phyloP scores from a whole-genome alignment of 2,113 vertebrate genomes.

The Pseudopodoces humilis region DNA sequence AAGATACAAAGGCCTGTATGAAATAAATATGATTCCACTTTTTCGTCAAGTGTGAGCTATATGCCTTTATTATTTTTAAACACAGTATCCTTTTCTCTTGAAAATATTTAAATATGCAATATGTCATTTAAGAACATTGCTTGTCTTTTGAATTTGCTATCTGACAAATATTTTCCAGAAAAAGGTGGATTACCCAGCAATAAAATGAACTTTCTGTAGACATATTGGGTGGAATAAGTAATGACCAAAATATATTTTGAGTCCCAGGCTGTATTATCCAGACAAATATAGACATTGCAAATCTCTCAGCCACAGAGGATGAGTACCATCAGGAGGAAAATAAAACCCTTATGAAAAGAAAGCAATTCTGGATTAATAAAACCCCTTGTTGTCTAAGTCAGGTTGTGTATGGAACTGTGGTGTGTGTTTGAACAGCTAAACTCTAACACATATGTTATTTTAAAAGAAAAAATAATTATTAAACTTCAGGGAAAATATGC shows the following conservation, averaged over 20 bases:
- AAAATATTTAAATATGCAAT: neutral
- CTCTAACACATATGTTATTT: neutral
- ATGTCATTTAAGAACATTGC: neutral
- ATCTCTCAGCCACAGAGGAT: neutral
- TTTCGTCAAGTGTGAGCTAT: neutral
- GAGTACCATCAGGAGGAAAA: neutral
- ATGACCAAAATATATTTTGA: neutral
- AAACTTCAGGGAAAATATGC: neutral
- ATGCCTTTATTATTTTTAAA: neutral
- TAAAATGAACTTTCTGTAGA: neutral
- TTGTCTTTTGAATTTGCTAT: constrained; percentile 22
- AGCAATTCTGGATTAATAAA: neutral
- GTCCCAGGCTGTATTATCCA: neutral
- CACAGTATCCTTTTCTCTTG: neutral
- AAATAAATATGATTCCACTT: neutral
- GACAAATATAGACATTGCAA: neutral
- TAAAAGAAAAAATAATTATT: neutral
- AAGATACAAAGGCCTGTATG: neutral
- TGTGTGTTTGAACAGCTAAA: neutral
- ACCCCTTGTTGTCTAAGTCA: neutral
- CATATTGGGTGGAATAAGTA: neutral
- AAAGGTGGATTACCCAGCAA: neutral
- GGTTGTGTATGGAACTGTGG: rapidly evolving
- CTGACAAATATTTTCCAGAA: constrained; percentile 26
- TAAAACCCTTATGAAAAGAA: neutral